A percentile compares a stretch with the other conserved stretches of the same genome.
Conservation (phyloP, 2,888 invertebrate genomes). For the Clitarchus hookeri region DNA sequence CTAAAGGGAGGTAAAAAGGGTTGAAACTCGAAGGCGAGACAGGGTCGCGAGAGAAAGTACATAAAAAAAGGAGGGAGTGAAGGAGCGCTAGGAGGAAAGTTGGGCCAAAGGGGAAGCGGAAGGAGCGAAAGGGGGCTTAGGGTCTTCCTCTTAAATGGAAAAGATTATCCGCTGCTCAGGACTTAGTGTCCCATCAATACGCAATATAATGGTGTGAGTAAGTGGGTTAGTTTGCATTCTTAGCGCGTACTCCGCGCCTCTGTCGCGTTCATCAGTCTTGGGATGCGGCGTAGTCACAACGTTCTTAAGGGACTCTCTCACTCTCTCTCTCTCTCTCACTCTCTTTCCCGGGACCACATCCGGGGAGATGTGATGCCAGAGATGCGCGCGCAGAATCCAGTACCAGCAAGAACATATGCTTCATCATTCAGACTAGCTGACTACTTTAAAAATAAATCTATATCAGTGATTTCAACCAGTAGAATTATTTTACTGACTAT, state of each 20-base stretch:
- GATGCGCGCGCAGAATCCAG: no score
- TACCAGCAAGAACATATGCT: no score
- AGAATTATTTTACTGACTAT: no score
- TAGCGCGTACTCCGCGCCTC: background rate
- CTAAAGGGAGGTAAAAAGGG: slow-evolving; percentile 33
- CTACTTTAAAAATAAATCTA: no score
- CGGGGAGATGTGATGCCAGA: no score
- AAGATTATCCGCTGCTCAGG: slow-evolving; percentile 40
- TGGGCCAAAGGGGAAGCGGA: slow-evolving; percentile 18
- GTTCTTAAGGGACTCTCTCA: background rate
- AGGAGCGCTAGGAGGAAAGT: background rate
- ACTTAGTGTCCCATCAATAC: slow-evolving; percentile 25
- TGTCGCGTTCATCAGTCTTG: background rate
- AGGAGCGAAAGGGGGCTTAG: slow-evolving; percentile 35
- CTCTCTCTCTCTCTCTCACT: no score
- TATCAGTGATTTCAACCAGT: no score
- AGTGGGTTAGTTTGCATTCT: slow-evolving; percentile 31
- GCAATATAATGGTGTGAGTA: slow-evolving; percentile 20
- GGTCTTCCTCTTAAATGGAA: slow-evolving; percentile 42
- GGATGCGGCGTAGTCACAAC: background rate
- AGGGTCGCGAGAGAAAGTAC: slow-evolving; percentile 18
- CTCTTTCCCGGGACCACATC: background rate
- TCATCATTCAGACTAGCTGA: no score
- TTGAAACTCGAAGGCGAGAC: slow-evolving; percentile 36
- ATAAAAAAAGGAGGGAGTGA: slow-evolving; percentile 4